Conservation (phyloP, 2,888 invertebrate species). For the Bombylius discolor region DNA sequence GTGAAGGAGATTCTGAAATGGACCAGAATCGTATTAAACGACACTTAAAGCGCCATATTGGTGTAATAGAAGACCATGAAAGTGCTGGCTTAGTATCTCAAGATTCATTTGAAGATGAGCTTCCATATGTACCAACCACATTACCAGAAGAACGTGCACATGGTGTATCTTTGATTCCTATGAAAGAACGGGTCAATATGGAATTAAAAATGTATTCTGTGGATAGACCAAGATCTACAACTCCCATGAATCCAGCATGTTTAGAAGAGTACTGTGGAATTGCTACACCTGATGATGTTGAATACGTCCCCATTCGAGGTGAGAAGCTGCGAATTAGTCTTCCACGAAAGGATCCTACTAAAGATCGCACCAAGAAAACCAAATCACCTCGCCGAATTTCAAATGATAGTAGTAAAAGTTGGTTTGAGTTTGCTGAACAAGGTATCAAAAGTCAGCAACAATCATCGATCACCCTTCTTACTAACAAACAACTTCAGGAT, state of each 20-base stretch:
- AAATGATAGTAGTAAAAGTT: conserved; percentile 39
- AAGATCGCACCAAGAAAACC: conserved; percentile 28
- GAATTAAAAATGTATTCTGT: conserved; percentile 56
- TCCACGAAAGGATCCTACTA: conserved; percentile 44
- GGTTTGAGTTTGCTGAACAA: conserved; percentile 51
- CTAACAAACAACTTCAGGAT: not conserved
- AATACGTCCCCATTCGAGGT: conserved; percentile 27
- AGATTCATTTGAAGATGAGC: conserved; percentile 73
- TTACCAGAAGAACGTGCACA: conserved; percentile 72
- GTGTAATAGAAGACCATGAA: conserved; percentile 48
- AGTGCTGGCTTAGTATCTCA: conserved; percentile 63
- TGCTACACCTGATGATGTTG: conserved; percentile 25
- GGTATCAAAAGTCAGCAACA: conserved; percentile 36
- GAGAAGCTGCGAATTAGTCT: conserved; percentile 58
- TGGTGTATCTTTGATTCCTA: conserved; percentile 67
- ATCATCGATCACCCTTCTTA: not conserved
- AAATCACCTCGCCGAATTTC: conserved; percentile 42
- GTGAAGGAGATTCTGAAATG: conserved; percentile 54
- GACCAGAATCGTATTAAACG: conserved; percentile 27
- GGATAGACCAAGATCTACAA: conserved; percentile 59
- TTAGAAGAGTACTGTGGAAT: conserved; percentile 56
- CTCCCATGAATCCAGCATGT: conserved; percentile 57
- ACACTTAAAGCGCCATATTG: conserved; percentile 42
- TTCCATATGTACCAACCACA: conserved; percentile 84
- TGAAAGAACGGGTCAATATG: conserved; percentile 51